phyloP scores from a whole-genome alignment of 1,140 invertebrate genomes.

The Diuraphis noxia region DNA sequence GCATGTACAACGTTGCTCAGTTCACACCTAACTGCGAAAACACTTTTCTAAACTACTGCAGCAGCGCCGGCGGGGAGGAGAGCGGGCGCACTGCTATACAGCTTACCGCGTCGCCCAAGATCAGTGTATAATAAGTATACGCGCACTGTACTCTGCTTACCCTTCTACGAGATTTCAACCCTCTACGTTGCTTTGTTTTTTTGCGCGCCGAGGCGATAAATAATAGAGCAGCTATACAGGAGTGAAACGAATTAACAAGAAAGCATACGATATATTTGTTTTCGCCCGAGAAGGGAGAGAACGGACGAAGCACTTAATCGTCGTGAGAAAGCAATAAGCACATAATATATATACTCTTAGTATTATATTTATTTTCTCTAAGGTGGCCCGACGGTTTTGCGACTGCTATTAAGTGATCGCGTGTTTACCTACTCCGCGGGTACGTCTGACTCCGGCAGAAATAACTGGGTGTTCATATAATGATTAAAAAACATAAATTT shows the following conservation, averaged over 20 bases:
- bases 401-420: background rate
- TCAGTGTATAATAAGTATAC: background rate
- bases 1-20: background rate
- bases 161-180: slow-evolving; percentile 16
- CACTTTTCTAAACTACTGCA: background rate
- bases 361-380: background rate
- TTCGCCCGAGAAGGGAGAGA: background rate
- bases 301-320: background rate
- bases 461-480: background rate
- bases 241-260: background rate
- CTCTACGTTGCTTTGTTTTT: slow-evolving; percentile 2
- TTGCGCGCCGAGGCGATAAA: background rate
- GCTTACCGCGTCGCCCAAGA: background rate
- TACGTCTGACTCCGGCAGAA: background rate
- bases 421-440: background rate
- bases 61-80: no score
- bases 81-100: no score
- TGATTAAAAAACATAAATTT: slow-evolving; percentile 8
- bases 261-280: slow-evolving; percentile 15
- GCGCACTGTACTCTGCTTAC: background rate
- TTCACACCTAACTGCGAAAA: slow-evolving; percentile 25
- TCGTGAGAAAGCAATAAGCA: background rate
- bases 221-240: background rate
- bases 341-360: background rate
- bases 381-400: background rate